Evolutionary conservation across 2,797 vertebrate genomes (phyloP).

Genomic region (Thaleichthys pacificus): DNA sequence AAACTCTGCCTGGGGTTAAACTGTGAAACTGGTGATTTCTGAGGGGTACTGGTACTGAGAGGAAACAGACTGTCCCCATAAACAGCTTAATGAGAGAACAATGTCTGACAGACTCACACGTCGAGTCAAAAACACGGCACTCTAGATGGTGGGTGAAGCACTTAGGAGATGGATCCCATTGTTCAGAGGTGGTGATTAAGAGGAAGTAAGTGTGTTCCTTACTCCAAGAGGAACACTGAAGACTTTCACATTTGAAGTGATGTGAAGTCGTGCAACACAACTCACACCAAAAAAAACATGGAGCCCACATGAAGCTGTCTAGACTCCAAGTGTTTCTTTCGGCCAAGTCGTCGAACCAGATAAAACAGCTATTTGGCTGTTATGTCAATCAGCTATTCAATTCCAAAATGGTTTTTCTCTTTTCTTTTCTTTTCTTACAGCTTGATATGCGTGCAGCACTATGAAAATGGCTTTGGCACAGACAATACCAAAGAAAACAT

Average conservation of each 20-base stretch:
- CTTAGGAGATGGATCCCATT: conserved; percentile 5
- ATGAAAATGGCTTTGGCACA: background rate
- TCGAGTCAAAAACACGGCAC: conserved; percentile 24
- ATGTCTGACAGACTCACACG: conserved; percentile 18
- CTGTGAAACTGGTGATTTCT: background rate
- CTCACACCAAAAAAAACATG: too few species aligned
- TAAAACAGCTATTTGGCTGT: too few species aligned
- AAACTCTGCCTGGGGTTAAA: background rate
- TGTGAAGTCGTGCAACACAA: too few species aligned
- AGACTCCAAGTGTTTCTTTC: too few species aligned
- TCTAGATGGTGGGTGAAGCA: conserved; percentile 27
- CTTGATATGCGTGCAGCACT: too few species aligned
- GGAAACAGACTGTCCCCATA: conserved; percentile 37
- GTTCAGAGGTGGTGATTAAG: conserved; percentile 17
- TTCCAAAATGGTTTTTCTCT: too few species aligned
- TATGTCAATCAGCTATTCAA: too few species aligned
- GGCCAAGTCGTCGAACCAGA: too few species aligned
- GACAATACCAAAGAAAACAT: background rate
- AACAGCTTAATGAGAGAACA: conserved; percentile 47
- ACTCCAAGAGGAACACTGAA: background rate
- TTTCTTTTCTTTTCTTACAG: too few species aligned
- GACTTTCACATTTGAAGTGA: background rate
- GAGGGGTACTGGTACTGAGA: conserved; percentile 30
- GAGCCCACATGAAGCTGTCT: too few species aligned
- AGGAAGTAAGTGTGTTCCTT: background rate